Percentiles rank a stretch among this genome's conserved stretches.
Conservation (phyloP, 2,888 invertebrate genomes). For the Rhingia campestris region DNA sequence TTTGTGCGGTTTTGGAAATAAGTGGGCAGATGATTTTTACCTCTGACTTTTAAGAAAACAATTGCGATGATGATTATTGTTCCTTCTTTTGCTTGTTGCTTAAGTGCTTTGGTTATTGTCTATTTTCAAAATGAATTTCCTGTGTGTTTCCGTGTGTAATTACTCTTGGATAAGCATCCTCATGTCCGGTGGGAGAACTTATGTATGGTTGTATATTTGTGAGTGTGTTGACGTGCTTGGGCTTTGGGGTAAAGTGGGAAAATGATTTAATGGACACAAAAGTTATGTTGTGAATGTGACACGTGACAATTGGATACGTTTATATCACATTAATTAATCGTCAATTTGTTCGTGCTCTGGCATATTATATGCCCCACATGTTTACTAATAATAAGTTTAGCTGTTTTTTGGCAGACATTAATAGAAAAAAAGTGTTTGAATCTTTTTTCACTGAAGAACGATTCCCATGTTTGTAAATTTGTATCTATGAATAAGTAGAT, state of each 20-base stretch:
- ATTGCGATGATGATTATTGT: conserved; percentile 6
- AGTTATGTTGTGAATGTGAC: conserved; percentile 5
- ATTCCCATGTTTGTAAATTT: too few species aligned
- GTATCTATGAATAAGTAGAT: too few species aligned
- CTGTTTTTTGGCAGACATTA: too few species aligned
- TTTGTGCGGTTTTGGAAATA: not conserved
- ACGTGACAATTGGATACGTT: conserved; percentile 20
- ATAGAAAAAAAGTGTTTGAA: too few species aligned
- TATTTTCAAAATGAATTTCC: conserved; percentile 12
- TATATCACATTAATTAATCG: conserved; percentile 5
- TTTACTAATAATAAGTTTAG: too few species aligned
- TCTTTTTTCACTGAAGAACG: too few species aligned
- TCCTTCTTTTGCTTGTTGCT: conserved; percentile 31
- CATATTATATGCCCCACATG: not conserved
- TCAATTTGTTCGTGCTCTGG: not conserved
- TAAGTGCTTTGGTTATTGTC: conserved; percentile 4
- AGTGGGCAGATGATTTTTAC: conserved; percentile 11
- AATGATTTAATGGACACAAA: not conserved
- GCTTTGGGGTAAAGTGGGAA: not conserved
- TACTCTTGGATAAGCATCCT: conserved; percentile 14
- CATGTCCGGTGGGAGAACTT: conserved; percentile 4
- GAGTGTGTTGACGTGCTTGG: conserved; percentile 1
- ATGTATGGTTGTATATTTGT: not conserved
- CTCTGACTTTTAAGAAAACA: conserved; percentile 24
- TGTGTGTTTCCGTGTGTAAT: conserved; percentile 20